Evolutionary conservation across 2,113 vertebrate genomes (phyloP).

Genomic region (Mus pahari): DNA sequence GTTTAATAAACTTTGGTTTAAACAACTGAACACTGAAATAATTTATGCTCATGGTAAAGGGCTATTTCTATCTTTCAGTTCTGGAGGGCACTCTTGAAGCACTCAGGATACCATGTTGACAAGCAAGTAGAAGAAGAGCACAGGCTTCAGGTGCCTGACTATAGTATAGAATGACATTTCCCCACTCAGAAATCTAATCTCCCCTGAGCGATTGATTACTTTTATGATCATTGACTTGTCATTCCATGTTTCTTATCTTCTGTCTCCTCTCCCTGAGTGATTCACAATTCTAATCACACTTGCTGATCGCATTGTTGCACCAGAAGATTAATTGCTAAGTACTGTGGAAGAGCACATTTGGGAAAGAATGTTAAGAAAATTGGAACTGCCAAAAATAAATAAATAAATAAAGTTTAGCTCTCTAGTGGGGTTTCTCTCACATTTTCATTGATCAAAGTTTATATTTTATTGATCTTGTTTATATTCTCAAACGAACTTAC

Average conservation of each 20-base stretch:
- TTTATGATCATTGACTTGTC: conserved; percentile 42
- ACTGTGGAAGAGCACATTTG: not conserved
- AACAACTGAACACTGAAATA: not conserved
- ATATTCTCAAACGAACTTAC: not conserved
- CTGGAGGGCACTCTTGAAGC: not conserved
- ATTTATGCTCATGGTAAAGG: not conserved
- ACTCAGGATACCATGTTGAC: not conserved
- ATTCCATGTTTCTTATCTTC: conserved; percentile 37
- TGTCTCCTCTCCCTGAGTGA: not conserved
- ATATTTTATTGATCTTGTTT: too few species aligned
- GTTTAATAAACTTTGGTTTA: not conserved
- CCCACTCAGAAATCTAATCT: conserved; percentile 7
- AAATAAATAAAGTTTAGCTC: not conserved
- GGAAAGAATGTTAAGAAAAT: conserved; percentile 44
- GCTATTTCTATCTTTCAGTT: not conserved
- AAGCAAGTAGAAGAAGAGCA: not conserved
- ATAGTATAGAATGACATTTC: not conserved
- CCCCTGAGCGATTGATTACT: not conserved
- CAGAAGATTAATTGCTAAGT: conserved; percentile 62
- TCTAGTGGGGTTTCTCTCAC: not conserved
- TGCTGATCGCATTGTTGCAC: conserved; percentile 19
- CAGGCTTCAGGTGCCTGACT: not conserved
- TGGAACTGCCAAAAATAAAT: not conserved
- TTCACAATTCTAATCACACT: conserved; percentile 49
- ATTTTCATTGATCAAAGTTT: conserved; percentile 65